Percentiles rank a stretch among this genome's conserved stretches.
Conservation (phyloP, 2,113 vertebrate genomes). For the Gallinago undulata region DNA sequence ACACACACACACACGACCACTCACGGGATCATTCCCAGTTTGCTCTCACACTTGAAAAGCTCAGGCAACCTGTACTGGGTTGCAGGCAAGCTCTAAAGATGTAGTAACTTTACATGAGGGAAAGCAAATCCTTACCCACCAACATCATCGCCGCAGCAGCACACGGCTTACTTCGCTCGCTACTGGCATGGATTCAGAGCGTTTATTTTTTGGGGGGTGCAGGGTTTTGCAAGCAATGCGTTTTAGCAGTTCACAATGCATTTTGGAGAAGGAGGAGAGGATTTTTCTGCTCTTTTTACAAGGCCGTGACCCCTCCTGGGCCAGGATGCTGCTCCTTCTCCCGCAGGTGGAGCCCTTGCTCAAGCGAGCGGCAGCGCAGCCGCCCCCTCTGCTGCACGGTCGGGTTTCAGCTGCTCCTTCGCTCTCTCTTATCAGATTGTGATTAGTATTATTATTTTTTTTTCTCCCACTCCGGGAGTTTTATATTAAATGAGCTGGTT, state of each 20-base stretch:
- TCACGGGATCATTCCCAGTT: neutral
- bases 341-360: slow-evolving; percentile 75
- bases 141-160: neutral
- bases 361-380: slow-evolving; percentile 9
- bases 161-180: fast-evolving
- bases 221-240: neutral
- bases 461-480: neutral
- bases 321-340: neutral
- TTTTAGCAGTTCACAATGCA: neutral
- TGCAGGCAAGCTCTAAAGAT: neutral
- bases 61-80: neutral
- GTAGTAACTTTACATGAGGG: neutral
- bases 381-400: neutral
- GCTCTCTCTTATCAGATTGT: neutral
- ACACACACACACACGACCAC: neutral
- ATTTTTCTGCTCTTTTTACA: neutral
- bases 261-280: neutral
- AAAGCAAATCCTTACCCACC: neutral
- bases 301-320: fast-evolving
- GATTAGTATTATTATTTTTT: neutral
- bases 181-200: fast-evolving
- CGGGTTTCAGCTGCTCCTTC: neutral
- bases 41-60: neutral
- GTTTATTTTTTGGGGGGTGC: neutral
- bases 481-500: neutral